These are phyloP conservation scores for Drepanosiphum platanoidis DNA, from an alignment of 2,888 invertebrate species.

Conservation along the genomic window DNA sequence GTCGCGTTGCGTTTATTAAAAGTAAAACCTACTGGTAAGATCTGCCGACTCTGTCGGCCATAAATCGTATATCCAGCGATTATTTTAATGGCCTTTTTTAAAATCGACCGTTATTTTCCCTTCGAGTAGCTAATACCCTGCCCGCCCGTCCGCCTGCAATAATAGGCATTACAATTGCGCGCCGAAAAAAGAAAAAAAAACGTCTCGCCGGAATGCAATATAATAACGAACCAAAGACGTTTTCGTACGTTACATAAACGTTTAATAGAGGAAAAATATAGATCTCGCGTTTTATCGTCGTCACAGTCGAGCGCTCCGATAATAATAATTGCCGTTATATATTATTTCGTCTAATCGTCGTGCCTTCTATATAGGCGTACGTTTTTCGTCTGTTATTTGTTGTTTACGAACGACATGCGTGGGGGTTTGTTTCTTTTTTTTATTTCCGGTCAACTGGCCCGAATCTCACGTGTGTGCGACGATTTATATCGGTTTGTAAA, in stretches of 20 bases:
- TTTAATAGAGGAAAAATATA: too few species aligned
- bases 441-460: not conserved
- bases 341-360: not conserved
- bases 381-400: not conserved
- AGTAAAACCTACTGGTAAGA: not conserved
- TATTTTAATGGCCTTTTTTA: not conserved
- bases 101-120: not conserved
- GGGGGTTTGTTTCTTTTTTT: not conserved
- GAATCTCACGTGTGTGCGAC: not conserved
- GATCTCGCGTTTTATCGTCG: not conserved
- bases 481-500: too few species aligned
- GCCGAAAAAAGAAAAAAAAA: not conserved
- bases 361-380: not conserved
- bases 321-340: not conserved
- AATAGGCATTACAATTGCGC: not conserved
- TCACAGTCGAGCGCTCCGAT: not conserved
- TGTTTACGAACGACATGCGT: not conserved
- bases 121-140: not conserved
- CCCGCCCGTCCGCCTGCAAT: too few species aligned
- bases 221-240: too few species aligned
- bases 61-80: not conserved
- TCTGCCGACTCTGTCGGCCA: too few species aligned
- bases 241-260: not conserved
- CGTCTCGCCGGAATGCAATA: not conserved
- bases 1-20: not conserved